phyloP scores from a whole-genome alignment of 2,888 invertebrate species.

The Pollenia amentaria region DNA sequence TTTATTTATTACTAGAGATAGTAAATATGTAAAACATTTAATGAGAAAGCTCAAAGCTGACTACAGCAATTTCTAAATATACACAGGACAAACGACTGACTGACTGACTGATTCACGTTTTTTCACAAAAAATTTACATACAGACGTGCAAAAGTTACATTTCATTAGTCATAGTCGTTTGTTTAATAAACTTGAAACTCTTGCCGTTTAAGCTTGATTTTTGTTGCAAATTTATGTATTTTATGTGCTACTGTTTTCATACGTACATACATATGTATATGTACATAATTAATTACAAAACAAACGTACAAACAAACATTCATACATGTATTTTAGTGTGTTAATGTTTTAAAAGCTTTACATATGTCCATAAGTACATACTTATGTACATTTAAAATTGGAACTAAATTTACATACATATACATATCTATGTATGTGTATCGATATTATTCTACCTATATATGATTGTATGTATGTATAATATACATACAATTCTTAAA shows the following conservation, averaged over 20 bases:
- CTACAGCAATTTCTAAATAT: constrained; percentile 3
- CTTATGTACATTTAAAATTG: not conserved
- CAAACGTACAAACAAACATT: not conserved
- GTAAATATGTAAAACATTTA: not conserved
- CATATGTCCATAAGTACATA: not conserved
- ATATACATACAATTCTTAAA: constrained; percentile 35
- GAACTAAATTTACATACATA: not conserved
- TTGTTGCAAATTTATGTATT: constrained; percentile 31
- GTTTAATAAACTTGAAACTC: constrained; percentile 59
- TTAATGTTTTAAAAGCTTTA: no score
- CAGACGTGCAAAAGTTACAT: constrained; percentile 39
- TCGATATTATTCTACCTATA: not conserved
- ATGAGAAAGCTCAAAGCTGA: constrained; percentile 16
- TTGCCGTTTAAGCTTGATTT: not conserved
- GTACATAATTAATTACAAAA: no score
- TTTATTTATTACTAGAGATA: constrained; percentile 1
- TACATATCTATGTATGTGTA: not conserved
- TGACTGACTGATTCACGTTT: constrained; percentile 36
- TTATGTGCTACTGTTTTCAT: constrained; percentile 15
- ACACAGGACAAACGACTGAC: not conserved
- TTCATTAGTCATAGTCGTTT: constrained; percentile 67
- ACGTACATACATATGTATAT: not conserved
- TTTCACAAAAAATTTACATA: constrained; percentile 1
- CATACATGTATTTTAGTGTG: not conserved
- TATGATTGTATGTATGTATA: not conserved